These are phyloP conservation scores for Protophormia terraenovae DNA, from an alignment of 2,888 invertebrate species.

Conservation along the genomic window DNA sequence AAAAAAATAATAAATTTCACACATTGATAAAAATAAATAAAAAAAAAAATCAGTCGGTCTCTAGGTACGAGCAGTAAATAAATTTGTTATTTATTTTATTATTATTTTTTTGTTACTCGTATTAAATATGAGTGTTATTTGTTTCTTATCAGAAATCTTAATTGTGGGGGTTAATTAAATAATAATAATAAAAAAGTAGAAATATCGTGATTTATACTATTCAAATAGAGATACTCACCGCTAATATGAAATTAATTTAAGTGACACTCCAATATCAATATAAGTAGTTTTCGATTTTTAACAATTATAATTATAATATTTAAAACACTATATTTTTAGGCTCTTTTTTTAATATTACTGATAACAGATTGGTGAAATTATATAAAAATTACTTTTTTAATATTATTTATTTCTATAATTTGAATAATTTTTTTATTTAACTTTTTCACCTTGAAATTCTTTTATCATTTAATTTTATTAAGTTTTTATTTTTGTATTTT, in stretches of 20 bases:
- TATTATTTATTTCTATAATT: not conserved
- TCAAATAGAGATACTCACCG: conserved; percentile 56
- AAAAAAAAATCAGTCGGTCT: not conserved
- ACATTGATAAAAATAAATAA: not conserved
- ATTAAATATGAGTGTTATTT: not conserved
- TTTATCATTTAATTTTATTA: conserved; percentile 20
- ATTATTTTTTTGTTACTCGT: too few relatives aligned
- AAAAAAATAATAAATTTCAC: not conserved
- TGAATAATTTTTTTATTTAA: too few relatives aligned
- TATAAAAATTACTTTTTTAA: not conserved
- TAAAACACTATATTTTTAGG: too few relatives aligned
- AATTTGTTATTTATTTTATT: not conserved
- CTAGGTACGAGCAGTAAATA: not conserved
- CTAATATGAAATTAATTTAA: not conserved
- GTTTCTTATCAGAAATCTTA: conserved; percentile 53
- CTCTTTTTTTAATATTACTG: not conserved
- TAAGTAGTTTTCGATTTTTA: not conserved
- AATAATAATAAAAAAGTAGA: conserved; percentile 32
- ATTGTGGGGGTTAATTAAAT: conserved; percentile 43
- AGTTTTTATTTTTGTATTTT: not conserved
- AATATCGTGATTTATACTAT: conserved; percentile 28
- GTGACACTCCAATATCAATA: not conserved
- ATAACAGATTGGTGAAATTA: not conserved
- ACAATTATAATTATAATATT: too few relatives aligned
- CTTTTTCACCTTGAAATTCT: conserved; percentile 2